phyloP scores from a whole-genome alignment of 2,888 invertebrate genomes.

The Torymus aiolomorphi region DNA sequence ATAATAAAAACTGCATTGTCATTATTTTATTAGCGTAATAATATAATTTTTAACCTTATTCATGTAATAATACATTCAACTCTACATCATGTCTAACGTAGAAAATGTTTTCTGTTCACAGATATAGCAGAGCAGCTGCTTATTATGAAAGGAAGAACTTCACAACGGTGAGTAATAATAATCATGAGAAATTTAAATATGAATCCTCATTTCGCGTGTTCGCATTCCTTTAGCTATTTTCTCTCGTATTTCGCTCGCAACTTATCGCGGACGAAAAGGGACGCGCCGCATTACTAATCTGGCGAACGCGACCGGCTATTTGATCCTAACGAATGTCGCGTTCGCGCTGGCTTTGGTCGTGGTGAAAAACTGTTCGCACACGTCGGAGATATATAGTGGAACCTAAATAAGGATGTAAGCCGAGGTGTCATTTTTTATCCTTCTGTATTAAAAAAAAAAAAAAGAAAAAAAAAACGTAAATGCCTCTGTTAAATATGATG shows the following conservation, averaged over 20 bases:
- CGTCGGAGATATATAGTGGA: too few relatives aligned
- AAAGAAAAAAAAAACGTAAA: too few relatives aligned
- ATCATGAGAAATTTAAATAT: not conserved
- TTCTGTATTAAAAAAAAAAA: too few relatives aligned
- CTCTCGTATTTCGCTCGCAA: not conserved
- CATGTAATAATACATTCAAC: too few relatives aligned
- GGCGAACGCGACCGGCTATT: not conserved
- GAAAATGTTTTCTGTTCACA: slow-evolving; percentile 21
- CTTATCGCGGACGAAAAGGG: not conserved
- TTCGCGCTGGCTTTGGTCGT: not conserved
- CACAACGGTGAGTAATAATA: slow-evolving; percentile 16
- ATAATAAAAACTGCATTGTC: too few relatives aligned
- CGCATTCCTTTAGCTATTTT: not conserved
- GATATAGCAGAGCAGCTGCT: not conserved
- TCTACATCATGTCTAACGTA: not conserved
- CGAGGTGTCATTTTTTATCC: too few relatives aligned
- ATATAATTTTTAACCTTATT: too few relatives aligned
- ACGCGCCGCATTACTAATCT: slow-evolving; percentile 8
- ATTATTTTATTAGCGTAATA: too few relatives aligned
- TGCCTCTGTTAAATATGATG: too few relatives aligned
- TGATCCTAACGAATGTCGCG: slow-evolving; percentile 39
- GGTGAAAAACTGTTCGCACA: not conserved
- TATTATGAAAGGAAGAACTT: slow-evolving; percentile 23
- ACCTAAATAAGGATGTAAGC: not conserved
- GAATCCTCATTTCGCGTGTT: not conserved